These are phyloP conservation scores for Cichladusa arquata DNA, from an alignment of 2,113 vertebrate species.

Conservation along the genomic window DNA sequence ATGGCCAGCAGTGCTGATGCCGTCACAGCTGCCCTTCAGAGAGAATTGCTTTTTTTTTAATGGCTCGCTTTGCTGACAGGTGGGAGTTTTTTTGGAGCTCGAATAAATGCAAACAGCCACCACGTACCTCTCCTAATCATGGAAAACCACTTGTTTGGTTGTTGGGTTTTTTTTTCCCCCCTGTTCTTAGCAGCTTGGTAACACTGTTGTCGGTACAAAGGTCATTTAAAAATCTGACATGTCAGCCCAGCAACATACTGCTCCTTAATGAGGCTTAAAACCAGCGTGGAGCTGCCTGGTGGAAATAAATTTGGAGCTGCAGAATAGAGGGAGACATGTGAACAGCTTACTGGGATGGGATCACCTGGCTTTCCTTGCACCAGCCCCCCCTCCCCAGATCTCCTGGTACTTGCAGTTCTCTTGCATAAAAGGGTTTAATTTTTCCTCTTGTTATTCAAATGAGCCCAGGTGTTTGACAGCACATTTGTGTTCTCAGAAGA, in stretches of 20 bases:
- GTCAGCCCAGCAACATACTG: not conserved
- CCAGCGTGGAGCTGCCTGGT: not conserved
- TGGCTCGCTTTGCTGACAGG: not conserved
- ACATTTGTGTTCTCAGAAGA: not conserved
- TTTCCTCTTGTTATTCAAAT: not conserved
- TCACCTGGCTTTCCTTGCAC: not conserved
- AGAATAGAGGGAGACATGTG: not conserved
- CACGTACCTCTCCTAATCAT: not conserved
- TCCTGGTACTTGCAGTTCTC: not conserved
- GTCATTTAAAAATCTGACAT: constrained; percentile 26
- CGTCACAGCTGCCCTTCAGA: constrained; percentile 51
- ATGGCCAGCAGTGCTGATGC: not conserved
- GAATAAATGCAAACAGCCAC: not conserved
- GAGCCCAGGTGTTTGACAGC: not conserved
- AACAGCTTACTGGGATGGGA: not conserved
- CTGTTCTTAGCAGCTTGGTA: not conserved
- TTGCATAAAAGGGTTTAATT: not conserved
- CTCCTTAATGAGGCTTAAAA: constrained; percentile 41
- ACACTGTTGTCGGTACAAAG: not conserved
- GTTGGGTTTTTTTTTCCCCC: fast-evolving
- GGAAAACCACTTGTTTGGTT: not conserved
- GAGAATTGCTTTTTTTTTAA: not conserved
- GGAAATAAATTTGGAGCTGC: not conserved
- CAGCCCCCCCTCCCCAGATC: too few relatives aligned
- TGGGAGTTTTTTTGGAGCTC: not conserved